Percentiles rank a stretch among this genome's conserved stretches.
Evolutionary conservation across 37 sponge, comb jelly and placozoan genomes (phyloP).

Genomic region (Halichondria panicea): DNA sequence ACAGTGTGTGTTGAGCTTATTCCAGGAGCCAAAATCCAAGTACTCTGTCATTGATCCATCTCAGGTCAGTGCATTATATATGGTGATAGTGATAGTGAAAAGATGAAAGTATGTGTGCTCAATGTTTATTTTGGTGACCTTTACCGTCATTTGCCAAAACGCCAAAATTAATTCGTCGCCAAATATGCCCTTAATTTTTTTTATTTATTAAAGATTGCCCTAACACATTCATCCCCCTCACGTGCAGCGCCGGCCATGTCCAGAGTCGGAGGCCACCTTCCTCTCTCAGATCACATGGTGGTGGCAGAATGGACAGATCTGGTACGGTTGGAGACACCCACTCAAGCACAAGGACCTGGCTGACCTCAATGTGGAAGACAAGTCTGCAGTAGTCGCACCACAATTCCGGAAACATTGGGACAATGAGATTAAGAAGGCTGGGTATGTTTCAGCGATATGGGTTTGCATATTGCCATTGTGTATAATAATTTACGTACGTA

Average conservation of each 20-base stretch:
- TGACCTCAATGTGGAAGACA: slow-evolving; percentile 64
- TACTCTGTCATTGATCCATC: neutral
- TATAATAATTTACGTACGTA: too few relatives aligned
- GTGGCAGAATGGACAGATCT: slow-evolving; percentile 79
- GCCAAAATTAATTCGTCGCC: neutral
- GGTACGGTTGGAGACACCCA: slow-evolving; percentile 63
- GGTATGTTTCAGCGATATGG: slow-evolving; percentile 20
- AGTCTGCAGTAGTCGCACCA: slow-evolving; percentile 53
- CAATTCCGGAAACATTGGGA: slow-evolving; percentile 69
- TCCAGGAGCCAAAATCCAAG: slow-evolving; percentile 42
- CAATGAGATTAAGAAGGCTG: slow-evolving; percentile 51
- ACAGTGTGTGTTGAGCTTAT: slow-evolving; percentile 56
- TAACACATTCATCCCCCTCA: too few relatives aligned
- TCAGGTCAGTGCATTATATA: neutral
- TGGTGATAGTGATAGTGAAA: too few relatives aligned
- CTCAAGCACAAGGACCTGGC: slow-evolving; percentile 69
- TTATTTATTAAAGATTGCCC: too few relatives aligned
- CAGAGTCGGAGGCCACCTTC: slow-evolving; percentile 60
- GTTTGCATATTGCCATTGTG: too few relatives aligned
- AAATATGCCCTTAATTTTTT: too few relatives aligned
- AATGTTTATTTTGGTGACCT: too few relatives aligned
- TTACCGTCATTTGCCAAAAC: too few relatives aligned
- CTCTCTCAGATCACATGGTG: slow-evolving; percentile 77
- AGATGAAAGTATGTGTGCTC: too few relatives aligned
- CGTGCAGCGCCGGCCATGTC: slow-evolving; percentile 30